These are phyloP conservation scores for Apamea monoglypha DNA, from an alignment of 2,888 invertebrate genomes.

Conservation along the genomic window DNA sequence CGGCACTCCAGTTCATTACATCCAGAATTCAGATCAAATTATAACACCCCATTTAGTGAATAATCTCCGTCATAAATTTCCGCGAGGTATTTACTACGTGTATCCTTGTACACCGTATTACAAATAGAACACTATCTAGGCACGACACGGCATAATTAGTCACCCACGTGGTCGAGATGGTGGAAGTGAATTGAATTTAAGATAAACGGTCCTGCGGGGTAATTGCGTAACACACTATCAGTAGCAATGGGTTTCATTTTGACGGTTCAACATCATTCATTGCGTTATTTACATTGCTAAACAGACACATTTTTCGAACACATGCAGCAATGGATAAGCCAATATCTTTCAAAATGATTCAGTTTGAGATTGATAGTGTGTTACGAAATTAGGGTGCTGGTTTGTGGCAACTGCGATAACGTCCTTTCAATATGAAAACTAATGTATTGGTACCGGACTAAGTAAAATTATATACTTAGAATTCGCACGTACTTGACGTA, in stretches of 20 bases:
- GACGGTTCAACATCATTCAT: no score
- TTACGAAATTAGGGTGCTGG: no score
- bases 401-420: not conserved
- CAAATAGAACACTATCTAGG: conserved; percentile 40
- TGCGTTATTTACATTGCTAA: no score
- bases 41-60: conserved; percentile 4
- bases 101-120: conserved; percentile 35
- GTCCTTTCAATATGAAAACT: not conserved
- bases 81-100: conserved; percentile 38
- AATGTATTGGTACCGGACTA: not conserved
- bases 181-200: conserved; percentile 3
- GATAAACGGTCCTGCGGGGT: not conserved
- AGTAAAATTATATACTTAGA: not conserved
- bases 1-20: not conserved
- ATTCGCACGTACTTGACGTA: not conserved
- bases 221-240: no score
- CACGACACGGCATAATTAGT: conserved; percentile 26
- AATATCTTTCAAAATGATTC: no score
- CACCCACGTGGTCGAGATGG: conserved; percentile 47
- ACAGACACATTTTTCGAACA: no score
- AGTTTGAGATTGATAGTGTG: no score
- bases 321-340: no score
- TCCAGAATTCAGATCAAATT: not conserved
- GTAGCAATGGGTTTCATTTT: no score
- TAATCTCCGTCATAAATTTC: conserved; percentile 6